phyloP scores from a whole-genome alignment of 2,888 invertebrate genomes.

The Apodemia mormo region DNA sequence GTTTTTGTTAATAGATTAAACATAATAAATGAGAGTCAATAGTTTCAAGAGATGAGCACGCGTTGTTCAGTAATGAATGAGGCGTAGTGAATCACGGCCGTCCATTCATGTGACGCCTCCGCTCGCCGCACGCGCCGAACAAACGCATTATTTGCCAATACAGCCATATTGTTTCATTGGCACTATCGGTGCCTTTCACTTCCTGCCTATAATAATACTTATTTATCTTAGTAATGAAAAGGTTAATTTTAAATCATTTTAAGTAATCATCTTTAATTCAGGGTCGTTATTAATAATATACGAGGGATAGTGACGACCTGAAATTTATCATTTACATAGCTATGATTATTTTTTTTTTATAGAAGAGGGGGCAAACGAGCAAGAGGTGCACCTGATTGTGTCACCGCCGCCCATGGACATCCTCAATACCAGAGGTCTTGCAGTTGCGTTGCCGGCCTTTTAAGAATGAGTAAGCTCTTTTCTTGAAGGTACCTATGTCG shows the following conservation, averaged over 20 bases:
- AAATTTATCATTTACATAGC: too few relatives aligned
- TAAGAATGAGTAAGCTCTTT: too few relatives aligned
- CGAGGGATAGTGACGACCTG: too few relatives aligned
- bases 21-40: conserved; percentile 21
- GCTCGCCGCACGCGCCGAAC: conserved; percentile 60
- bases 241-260: background rate
- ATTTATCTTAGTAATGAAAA: conserved; percentile 25
- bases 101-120: conserved; percentile 73
- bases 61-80: conserved; percentile 63
- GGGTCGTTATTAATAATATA: too few relatives aligned
- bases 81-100: conserved; percentile 68
- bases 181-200: conserved; percentile 64
- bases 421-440: too few relatives aligned
- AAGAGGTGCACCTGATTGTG: too few relatives aligned
- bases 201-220: conserved; percentile 52
- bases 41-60: conserved; percentile 38
- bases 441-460: too few relatives aligned
- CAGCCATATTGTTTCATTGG: conserved; percentile 64
- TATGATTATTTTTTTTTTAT: too few relatives aligned
- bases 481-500: too few relatives aligned
- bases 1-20: background rate
- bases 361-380: too few relatives aligned
- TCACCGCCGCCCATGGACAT: too few relatives aligned
- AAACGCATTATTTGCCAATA: conserved; percentile 50
- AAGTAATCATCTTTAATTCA: background rate